Evolutionary conservation across 2,113 vertebrate genomes (phyloP).

Genomic region (Nothocercus nigrocapillus): DNA sequence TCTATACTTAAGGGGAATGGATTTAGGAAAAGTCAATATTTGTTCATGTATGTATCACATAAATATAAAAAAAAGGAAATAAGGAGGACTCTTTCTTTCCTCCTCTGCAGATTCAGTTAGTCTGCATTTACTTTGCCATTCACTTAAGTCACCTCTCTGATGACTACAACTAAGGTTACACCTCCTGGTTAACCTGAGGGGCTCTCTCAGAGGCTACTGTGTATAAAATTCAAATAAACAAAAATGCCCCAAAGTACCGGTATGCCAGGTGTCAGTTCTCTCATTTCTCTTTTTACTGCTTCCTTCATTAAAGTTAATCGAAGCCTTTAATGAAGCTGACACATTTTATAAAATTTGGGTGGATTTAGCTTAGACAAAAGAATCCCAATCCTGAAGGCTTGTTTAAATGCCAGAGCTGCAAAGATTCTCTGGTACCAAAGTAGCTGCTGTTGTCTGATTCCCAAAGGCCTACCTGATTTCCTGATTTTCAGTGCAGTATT

Average conservation of each 20-base stretch:
- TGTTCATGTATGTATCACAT: neutral
- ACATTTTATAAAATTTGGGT: conserved; percentile 19
- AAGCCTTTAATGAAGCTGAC: conserved; percentile 44
- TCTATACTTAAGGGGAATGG: neutral
- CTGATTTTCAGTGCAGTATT: neutral
- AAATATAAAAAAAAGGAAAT: neutral
- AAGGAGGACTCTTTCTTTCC: neutral
- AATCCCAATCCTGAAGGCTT: neutral
- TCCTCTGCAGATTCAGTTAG: neutral
- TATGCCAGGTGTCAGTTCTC: conserved; percentile 46
- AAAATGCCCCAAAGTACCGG: neutral
- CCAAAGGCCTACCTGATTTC: neutral
- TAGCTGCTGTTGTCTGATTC: neutral
- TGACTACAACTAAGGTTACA: neutral
- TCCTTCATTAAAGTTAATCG: conserved; percentile 67
- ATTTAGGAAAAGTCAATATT: neutral
- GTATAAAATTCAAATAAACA: neutral
- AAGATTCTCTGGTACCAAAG: neutral
- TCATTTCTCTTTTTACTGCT: conserved; percentile 25
- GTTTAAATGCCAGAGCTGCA: conserved; percentile 20
- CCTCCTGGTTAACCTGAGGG: neutral
- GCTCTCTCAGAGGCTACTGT: neutral
- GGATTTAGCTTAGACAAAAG: conserved; percentile 24
- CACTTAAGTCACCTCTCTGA: neutral
- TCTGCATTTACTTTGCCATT: neutral